phyloP scores from a whole-genome alignment of 2,888 invertebrate species.

The Pristionchus exspectatus region DNA sequence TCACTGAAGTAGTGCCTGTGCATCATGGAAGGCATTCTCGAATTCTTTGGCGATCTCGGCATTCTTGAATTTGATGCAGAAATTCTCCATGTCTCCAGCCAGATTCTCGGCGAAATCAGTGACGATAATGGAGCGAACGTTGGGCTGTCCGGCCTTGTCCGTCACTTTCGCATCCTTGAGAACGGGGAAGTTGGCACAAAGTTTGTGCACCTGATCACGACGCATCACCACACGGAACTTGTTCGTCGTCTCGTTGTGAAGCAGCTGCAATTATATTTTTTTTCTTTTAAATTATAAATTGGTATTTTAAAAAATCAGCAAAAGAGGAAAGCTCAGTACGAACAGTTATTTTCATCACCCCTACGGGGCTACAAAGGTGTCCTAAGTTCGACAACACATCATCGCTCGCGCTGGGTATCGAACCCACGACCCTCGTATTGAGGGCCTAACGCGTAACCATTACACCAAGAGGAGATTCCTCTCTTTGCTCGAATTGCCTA shows the following conservation, averaged over 20 bases:
- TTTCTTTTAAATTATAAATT: background rate
- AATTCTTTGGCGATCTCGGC: conserved; percentile 87
- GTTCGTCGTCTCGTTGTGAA: conserved; percentile 85
- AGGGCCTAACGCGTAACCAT: background rate
- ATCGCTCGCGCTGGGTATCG: conserved; percentile 35
- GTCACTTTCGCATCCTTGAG: conserved; percentile 81
- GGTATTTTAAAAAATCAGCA: background rate
- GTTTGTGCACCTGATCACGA: conserved; percentile 84
- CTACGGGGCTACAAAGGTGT: conserved; percentile 52
- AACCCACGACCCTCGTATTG: conserved; percentile 25
- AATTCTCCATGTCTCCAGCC: conserved; percentile 82
- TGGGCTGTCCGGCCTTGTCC: conserved; percentile 76
- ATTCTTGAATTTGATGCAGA: conserved; percentile 89
- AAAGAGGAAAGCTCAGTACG: conserved; percentile 53
- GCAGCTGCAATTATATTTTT: conserved; percentile 61
- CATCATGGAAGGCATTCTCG: conserved; percentile 84
- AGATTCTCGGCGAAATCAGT: conserved; percentile 64
- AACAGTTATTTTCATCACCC: conserved; percentile 52
- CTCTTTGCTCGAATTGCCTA: conserved; percentile 4
- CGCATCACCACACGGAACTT: conserved; percentile 89
- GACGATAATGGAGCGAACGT: conserved; percentile 62
- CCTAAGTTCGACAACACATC: conserved; percentile 55
- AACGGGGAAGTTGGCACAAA: conserved; percentile 78
- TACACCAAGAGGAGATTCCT: background rate
- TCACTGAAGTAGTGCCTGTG: conserved; percentile 32